A percentile compares a stretch with the other conserved stretches of the same genome.
Evolutionary conservation across 1,140 invertebrate genomes (phyloP).

Genomic region (Drosophila simulans): DNA sequence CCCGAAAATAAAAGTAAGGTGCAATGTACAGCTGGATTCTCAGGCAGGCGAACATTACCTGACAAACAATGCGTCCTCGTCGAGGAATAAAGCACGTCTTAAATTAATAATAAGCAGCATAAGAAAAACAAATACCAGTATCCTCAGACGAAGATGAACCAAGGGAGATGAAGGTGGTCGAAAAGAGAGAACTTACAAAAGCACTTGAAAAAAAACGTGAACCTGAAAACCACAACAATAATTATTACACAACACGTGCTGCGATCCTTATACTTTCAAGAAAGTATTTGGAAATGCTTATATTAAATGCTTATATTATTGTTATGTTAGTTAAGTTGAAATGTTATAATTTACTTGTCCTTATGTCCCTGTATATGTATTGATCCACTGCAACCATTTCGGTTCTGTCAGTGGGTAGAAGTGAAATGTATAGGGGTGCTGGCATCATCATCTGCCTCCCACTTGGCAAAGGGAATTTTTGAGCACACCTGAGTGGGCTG

Average conservation of each 20-base stretch:
- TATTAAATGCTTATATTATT: neutral
- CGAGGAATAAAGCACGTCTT: slow-evolving; percentile 69
- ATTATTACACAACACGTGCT: neutral
- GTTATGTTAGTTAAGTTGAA: no score
- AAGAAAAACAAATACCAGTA: slow-evolving; percentile 78
- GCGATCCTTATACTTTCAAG: neutral
- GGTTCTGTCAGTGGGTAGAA: slow-evolving; percentile 7
- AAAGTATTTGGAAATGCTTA: neutral
- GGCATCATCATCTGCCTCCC: slow-evolving; percentile 38
- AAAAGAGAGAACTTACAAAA: slow-evolving; percentile 22
- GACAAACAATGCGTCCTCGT: slow-evolving; percentile 64
- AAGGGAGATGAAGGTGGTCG: slow-evolving; percentile 52
- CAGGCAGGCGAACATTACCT: slow-evolving; percentile 35
- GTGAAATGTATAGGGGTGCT: slow-evolving; percentile 1
- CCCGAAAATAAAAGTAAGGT: slow-evolving; percentile 71
- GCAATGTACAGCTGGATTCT: slow-evolving; percentile 52
- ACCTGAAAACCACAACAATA: neutral
- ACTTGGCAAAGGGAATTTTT: slow-evolving; percentile 26
- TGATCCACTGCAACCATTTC: neutral
- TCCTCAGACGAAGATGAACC: slow-evolving; percentile 6
- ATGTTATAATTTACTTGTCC: no score
- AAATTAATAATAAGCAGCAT: slow-evolving; percentile 82
- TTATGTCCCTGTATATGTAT: no score
- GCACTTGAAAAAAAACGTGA: slow-evolving; percentile 3
- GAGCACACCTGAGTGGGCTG: slow-evolving; percentile 43